phyloP scores from a whole-genome alignment of 1,140 invertebrate genomes.

The Aphelenchoides avenae region DNA sequence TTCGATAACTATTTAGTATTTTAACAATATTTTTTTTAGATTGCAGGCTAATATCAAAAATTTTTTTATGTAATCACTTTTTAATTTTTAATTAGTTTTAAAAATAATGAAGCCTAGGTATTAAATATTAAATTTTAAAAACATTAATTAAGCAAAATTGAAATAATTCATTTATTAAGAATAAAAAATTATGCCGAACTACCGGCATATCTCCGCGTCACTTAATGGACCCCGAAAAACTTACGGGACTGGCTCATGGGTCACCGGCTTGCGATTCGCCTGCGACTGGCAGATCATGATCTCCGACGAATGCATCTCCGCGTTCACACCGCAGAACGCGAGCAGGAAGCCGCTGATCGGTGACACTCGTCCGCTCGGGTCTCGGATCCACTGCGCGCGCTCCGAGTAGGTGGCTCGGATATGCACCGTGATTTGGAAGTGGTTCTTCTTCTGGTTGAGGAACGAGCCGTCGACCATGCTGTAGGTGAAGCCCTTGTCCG shows the following conservation, averaged over 20 bases:
- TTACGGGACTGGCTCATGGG: constrained; percentile 87
- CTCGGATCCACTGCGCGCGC: constrained; percentile 40
- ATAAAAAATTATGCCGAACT: too few species aligned
- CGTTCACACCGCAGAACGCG: constrained; percentile 92
- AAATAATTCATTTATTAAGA: too few species aligned
- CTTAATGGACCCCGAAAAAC: too few species aligned
- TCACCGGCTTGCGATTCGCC: constrained; percentile 91
- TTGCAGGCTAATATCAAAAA: too few species aligned
- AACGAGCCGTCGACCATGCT: constrained; percentile 76
- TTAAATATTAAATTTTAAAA: too few species aligned
- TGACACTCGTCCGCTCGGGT: constrained; percentile 20
- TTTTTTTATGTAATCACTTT: too few species aligned
- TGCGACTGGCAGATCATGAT: constrained; percentile 95
- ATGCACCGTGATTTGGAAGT: constrained; percentile 80
- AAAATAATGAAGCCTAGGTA: too few species aligned
- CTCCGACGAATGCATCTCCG: constrained; percentile 85
- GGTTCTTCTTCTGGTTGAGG: constrained; percentile 98
- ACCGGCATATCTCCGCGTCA: too few species aligned
- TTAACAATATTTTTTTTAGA: too few species aligned
- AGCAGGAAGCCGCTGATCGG: constrained; percentile 79
- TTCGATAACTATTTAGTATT: too few species aligned
- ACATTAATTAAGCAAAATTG: too few species aligned
- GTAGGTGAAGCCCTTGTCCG: constrained; percentile 53
- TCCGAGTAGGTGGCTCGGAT: constrained; percentile 35
- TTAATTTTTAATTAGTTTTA: too few species aligned